Evolutionary conservation across 2,113 vertebrate genomes (phyloP).

Genomic region (Myrmecobius fasciatus): DNA sequence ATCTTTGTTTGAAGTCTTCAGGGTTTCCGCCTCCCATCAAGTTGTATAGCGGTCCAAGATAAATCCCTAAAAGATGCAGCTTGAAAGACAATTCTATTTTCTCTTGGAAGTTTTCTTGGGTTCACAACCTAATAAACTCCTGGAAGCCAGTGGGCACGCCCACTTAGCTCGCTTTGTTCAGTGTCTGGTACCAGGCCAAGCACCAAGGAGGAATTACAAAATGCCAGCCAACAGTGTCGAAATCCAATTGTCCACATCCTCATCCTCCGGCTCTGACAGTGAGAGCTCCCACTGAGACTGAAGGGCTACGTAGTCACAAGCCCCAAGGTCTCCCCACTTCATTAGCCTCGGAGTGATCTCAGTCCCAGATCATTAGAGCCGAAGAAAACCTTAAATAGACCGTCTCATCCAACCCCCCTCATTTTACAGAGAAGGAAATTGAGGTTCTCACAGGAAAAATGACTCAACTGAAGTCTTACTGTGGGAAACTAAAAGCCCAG

Average conservation of each 20-base stretch:
- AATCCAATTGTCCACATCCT: not conserved
- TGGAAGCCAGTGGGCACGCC: not conserved
- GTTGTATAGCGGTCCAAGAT: not conserved
- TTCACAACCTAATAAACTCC: not conserved
- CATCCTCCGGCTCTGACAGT: not conserved
- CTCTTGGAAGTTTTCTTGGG: not conserved
- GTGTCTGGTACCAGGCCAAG: not conserved
- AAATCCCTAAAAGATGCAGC: not conserved
- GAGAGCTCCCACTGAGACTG: not conserved
- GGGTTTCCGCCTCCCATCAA: not conserved
- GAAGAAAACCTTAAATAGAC: not conserved
- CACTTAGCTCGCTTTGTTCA: not conserved
- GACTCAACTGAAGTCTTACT: not conserved
- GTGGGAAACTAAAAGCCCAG: not conserved
- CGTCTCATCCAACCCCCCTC: not conserved
- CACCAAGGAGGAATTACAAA: not conserved
- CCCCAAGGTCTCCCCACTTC: not conserved
- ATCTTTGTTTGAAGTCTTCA: not conserved
- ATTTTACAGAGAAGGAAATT: not conserved
- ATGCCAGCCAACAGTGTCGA: not conserved
- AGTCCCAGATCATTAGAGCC: not conserved
- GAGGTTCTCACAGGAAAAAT: not conserved
- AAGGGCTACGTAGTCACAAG: no score
- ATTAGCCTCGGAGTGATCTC: not conserved
- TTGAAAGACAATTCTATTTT: not conserved